These are phyloP conservation scores for Drosophila bifasciata DNA, from an alignment of 1,140 invertebrate species.

Conservation along the genomic window DNA sequence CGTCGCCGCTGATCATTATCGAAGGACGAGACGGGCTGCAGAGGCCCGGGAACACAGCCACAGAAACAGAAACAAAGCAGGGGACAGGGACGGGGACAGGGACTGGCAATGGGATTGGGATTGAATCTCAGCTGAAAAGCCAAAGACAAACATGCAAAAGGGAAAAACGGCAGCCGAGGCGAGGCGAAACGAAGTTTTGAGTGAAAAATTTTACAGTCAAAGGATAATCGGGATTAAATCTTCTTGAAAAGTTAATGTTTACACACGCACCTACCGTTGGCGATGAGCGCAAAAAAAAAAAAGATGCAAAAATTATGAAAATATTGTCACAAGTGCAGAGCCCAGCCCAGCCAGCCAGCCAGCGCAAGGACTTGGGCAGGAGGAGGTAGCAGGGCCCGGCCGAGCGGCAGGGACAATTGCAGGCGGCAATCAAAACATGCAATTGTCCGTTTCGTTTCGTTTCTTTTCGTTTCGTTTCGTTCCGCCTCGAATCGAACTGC, in stretches of 20 bases:
- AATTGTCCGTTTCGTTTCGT: conserved; percentile 66
- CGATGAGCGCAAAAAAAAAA: conserved; percentile 66
- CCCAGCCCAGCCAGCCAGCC: conserved; percentile 13
- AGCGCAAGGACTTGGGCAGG: conserved; percentile 22
- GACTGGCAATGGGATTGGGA: conserved; percentile 29
- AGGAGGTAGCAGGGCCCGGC: conserved; percentile 25
- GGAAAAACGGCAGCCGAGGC: conserved; percentile 22
- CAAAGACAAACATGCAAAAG: conserved; percentile 67
- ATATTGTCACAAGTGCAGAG: conserved; percentile 81
- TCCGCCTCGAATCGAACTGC: conserved; percentile 67
- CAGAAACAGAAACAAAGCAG: conserved; percentile 1
- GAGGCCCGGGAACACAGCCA: conserved; percentile 23
- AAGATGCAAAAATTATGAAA: conserved; percentile 83
- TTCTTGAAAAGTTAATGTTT: conserved; percentile 83
- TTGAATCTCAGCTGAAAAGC: conserved; percentile 58
- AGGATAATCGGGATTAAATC: conserved; percentile 82
- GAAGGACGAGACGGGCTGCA: conserved; percentile 34
- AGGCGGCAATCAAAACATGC: conserved; percentile 82
- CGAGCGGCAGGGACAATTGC: conserved; percentile 72
- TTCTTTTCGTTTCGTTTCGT: conserved; percentile 51
- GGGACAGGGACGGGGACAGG: conserved; percentile 16
- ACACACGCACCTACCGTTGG: conserved; percentile 81
- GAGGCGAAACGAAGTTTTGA: conserved; percentile 57
- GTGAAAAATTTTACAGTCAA: conserved; percentile 81
- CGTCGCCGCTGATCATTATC: conserved; percentile 77